Percentiles rank a stretch among this genome's conserved stretches.
Evolutionary conservation across 2,888 invertebrate genomes (phyloP).

Genomic region (Leistus spinibarbis): DNA sequence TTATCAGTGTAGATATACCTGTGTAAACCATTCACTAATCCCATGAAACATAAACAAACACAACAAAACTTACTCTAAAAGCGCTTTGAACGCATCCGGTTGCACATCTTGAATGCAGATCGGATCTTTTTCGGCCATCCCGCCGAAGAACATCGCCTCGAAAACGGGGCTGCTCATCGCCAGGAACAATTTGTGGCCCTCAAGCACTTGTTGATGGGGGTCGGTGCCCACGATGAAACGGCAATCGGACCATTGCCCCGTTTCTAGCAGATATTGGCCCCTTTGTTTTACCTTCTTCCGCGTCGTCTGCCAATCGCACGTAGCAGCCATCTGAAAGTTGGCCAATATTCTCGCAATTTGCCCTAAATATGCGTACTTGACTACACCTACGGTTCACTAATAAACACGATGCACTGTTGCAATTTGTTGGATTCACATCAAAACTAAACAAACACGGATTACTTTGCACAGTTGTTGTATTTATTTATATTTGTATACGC

Average conservation of each 20-base stretch:
- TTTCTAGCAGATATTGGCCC: constrained; percentile 75
- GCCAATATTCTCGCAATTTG: background rate
- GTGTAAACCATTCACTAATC: constrained; percentile 36
- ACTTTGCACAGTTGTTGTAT: background rate
- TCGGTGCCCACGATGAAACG: constrained; percentile 81
- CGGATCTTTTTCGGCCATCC: constrained; percentile 78
- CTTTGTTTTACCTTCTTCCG: constrained; percentile 74
- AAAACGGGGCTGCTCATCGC: constrained; percentile 90
- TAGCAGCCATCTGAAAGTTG: constrained; percentile 58
- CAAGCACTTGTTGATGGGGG: constrained; percentile 73
- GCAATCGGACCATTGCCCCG: constrained; percentile 84
- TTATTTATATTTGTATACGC: background rate
- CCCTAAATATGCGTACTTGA: background rate
- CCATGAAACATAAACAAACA: background rate
- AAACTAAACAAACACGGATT: background rate
- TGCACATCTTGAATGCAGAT: constrained; percentile 84
- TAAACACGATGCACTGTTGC: background rate
- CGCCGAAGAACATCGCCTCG: constrained; percentile 87
- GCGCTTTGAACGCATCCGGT: constrained; percentile 82
- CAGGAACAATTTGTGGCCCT: constrained; percentile 79
- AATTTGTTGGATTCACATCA: background rate
- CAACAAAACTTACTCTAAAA: constrained; percentile 71
- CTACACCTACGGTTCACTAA: background rate
- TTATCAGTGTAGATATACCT: constrained; percentile 84
- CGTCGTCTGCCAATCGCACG: constrained; percentile 78